Evolutionary conservation across 2,888 invertebrate genomes (phyloP), one percentile per base, ranked within the genome.

Genomic region (Plebejus melissa): DNA sequence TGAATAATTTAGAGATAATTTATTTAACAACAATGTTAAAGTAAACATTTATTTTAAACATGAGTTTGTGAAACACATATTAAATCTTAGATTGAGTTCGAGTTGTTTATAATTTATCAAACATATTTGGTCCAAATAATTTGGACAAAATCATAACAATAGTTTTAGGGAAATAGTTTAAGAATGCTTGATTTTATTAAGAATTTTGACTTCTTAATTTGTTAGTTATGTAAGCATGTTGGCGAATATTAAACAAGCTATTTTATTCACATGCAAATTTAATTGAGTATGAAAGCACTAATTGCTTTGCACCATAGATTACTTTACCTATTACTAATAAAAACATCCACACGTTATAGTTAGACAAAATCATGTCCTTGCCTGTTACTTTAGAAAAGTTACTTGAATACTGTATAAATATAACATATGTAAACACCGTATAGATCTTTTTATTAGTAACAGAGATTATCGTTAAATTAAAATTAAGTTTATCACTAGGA

Each of bases 1-100:
- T 60, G 11, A 22, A 22, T 60, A 60, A 60, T 60, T 22, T 60
- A 11, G 60, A 60, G 28, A 60, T 28, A 28, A 3, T 60, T 28
- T 22, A 28, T 28, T 28, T 60, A 60, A 28, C 60, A 60, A 28
- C 28, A 60, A 28, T 60, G 22, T 60, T 22, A 60, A 60, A 28
- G 28, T 60, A 28, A 60, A 60, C 28, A 60, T 60, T 28, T 60
- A 60, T 60, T 60, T 60, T 60, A 60, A 58, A 60, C 28, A 28
- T 60, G 7, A 60, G 9, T 60, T 60, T 60, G 22, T 22, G 6
- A 22, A 58, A 58, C 7, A 58, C 9, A 7, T 13, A 54, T 16
- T 54, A 54, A 16, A 16, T 54, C 16, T 54, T 54, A 54, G 11
- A 54, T 54, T 7, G 22, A 4, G 16, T 58, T 7, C 58, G 9